phyloP scores from a whole-genome alignment of 2,888 invertebrate genomes.

The Scaptomyza caliginosa region DNA sequence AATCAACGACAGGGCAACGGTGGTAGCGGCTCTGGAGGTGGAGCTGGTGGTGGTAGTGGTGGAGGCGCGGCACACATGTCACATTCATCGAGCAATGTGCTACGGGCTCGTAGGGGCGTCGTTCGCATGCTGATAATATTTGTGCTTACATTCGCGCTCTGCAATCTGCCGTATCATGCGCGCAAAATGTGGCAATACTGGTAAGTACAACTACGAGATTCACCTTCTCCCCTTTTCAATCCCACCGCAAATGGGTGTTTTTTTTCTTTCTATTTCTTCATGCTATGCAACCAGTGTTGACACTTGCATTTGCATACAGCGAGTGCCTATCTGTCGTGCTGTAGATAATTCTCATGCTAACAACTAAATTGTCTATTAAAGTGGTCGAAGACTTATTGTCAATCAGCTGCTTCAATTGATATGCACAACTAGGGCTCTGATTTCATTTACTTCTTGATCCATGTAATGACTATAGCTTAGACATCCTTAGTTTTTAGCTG shows the following conservation, averaged over 20 bases:
- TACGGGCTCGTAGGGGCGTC: constrained; percentile 92
- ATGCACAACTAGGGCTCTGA: constrained; percentile 11
- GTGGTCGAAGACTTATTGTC: constrained; percentile 16
- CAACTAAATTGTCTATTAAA: constrained; percentile 57
- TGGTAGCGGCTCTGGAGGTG: constrained; percentile 30
- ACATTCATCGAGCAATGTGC: constrained; percentile 89
- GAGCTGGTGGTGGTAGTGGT: constrained; percentile 24
- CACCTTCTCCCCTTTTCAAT: neutral
- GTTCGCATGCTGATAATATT: constrained; percentile 95
- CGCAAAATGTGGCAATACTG: constrained; percentile 95
- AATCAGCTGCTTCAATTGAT: constrained; percentile 11
- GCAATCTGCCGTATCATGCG: constrained; percentile 95
- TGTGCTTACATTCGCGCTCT: constrained; percentile 93
- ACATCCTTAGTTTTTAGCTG: too few species aligned
- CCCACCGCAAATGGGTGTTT: too few species aligned
- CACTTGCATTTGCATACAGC: constrained; percentile 46
- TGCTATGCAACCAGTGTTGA: constrained; percentile 39
- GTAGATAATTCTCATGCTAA: constrained; percentile 33
- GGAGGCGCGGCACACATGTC: constrained; percentile 86
- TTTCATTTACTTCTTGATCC: constrained; percentile 18
- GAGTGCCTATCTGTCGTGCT: constrained; percentile 25
- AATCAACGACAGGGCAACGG: constrained; percentile 81
- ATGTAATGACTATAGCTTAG: too few species aligned
- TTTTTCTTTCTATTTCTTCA: constrained; percentile 14
- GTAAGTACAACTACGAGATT: constrained; percentile 82